Evolutionary conservation across 1,140 invertebrate species (phyloP).

Genomic region (Sweltsa coloradensis): DNA sequence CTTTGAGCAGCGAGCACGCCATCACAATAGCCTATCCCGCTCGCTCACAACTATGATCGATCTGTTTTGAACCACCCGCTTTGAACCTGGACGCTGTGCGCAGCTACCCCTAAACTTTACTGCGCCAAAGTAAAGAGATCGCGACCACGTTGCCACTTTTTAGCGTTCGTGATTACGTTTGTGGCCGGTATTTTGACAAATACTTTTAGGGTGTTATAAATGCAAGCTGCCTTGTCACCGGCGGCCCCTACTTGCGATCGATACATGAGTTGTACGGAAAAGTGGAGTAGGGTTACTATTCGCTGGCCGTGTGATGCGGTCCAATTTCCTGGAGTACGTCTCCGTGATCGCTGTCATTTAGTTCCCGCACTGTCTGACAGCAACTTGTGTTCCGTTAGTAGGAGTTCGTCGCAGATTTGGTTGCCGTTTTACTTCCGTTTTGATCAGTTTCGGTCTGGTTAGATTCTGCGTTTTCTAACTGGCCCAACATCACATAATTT

Average conservation of each 20-base stretch:
- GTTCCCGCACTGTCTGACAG: slow-evolving; percentile 16
- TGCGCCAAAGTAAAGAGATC: background rate
- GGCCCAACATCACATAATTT: slow-evolving; percentile 13
- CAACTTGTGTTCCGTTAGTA: slow-evolving; percentile 15
- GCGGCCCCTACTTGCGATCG: no score
- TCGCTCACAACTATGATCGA: background rate
- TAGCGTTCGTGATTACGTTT: no score
- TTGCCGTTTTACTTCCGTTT: slow-evolving; percentile 15
- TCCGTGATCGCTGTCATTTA: slow-evolving; percentile 13
- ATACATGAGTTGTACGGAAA: background rate
- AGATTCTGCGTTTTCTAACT: slow-evolving; percentile 15
- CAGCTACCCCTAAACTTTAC: background rate
- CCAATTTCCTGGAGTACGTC: slow-evolving; percentile 10
- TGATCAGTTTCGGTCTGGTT: slow-evolving; percentile 14
- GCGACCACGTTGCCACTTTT: background rate
- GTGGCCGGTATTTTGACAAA: no score
- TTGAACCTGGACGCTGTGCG: background rate
- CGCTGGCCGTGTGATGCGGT: slow-evolving; percentile 5
- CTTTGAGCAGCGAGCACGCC: no score
- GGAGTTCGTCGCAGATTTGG: slow-evolving; percentile 15
- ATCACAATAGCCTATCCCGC: no score
- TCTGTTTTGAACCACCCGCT: slow-evolving; percentile 8
- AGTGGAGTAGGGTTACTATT: slow-evolving; percentile 5
- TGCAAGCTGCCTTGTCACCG: no score
- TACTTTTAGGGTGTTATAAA: no score